Percentiles rank a stretch among this genome's conserved stretches.
These are phyloP conservation scores for Thecophora atra DNA, from an alignment of 2,888 invertebrate species.

Conservation along the genomic window DNA sequence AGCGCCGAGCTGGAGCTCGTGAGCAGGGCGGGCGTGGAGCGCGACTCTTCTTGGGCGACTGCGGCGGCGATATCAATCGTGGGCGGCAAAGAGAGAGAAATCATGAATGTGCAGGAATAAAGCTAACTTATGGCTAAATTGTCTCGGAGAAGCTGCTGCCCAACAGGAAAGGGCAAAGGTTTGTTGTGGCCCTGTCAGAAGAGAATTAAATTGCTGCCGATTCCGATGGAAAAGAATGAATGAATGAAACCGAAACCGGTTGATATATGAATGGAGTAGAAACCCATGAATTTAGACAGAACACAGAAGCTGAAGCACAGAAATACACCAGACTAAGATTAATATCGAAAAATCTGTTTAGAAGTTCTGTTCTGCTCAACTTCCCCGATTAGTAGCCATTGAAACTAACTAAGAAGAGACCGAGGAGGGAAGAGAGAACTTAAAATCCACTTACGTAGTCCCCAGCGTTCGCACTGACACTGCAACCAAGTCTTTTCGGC, in stretches of 20 bases:
- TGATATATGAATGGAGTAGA: constrained; percentile 9
- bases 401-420: constrained; percentile 25
- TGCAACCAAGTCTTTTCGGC: constrained; percentile 91
- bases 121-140: neutral
- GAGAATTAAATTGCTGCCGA: neutral
- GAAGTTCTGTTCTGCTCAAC: neutral
- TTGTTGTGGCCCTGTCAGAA: neutral
- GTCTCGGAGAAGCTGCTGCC: neutral
- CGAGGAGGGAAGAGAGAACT: neutral
- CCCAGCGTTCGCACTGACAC: constrained; percentile 90
- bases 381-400: neutral
- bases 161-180: neutral
- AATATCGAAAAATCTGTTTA: neutral
- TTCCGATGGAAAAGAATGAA: neutral
- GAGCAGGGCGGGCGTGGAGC: constrained; percentile 85
- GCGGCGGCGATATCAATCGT: constrained; percentile 65
- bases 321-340: neutral
- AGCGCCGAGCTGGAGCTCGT: constrained; percentile 74
- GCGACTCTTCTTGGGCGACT: constrained; percentile 88
- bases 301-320: constrained; percentile 25
- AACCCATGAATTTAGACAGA: constrained; percentile 17
- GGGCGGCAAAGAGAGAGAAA: constrained; percentile 40
- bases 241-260: constrained; percentile 8
- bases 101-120: constrained; percentile 11
- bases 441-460: constrained; percentile 66